Evolutionary conservation across 1,140 invertebrate genomes (phyloP), one percentile per base, ranked within the genome.

Genomic region (Mercenaria mercenaria): DNA sequence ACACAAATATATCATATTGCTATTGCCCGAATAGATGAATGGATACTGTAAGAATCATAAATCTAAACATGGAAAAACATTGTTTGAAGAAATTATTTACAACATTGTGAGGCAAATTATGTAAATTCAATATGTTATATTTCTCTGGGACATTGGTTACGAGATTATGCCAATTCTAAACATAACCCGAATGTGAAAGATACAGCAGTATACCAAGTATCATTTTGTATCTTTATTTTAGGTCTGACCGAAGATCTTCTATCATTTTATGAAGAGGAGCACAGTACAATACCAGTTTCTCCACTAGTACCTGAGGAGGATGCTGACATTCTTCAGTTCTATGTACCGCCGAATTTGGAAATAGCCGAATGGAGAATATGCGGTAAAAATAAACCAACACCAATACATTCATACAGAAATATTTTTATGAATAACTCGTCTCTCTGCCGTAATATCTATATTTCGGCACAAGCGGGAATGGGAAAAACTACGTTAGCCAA

Each of bases 401-500:
- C 8, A 56, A 56, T 56, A 4, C 20, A 56, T 56, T 56, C 52
- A 20, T 56, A 56, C 52, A 20, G 8, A 4, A 23, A 56, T 23
- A 8, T 56, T 23, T 56, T 56, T 23, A 56, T 56, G n/a, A 18
- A 29, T 13, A 23, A n/a, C 34, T 32, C 67, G 3, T 37, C 32
- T 18, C 23, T 39, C 18, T 72, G 34, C 37, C 67, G 23, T 23
- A 41, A 72, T 18, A 72, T 72, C 1, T 72, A 39, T 72, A 37
- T 72, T 37, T 15, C 34, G 1, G 67, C 67, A 4, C 34, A 72
- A 6, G 67, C 67, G 4, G 67, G 37, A 2, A 37, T 37, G 10
- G 67, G 67, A 1, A 72, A 72, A 72, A 72, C 67, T 20, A 72
- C 37, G 1, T 72, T 72, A 39, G 67, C 67, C 1, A 72, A 72